A percentile compares a stretch with the other conserved stretches of the same genome.
phyloP scores from a whole-genome alignment of 2,888 invertebrate species.

The Acanthosoma haemorrhoidale region DNA sequence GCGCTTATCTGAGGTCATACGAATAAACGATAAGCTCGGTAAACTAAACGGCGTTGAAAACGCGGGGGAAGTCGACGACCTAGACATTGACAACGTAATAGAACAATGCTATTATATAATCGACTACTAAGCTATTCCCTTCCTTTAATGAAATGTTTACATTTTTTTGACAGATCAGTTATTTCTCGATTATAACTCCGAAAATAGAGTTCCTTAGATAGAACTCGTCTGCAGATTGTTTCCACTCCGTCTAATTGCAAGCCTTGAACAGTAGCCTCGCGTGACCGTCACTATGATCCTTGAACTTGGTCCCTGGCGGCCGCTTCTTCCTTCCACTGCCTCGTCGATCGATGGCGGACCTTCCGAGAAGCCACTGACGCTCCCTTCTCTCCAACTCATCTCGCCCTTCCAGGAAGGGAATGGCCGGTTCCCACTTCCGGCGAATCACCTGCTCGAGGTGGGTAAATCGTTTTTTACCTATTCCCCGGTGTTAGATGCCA shows the following conservation, averaged over 20 bases:
- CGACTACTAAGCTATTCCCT: background rate
- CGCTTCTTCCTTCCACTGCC: too few species aligned
- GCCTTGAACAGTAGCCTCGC: too few species aligned
- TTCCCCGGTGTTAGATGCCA: too few species aligned
- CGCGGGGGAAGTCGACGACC: background rate
- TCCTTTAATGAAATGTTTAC: background rate
- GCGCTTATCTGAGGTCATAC: too few species aligned
- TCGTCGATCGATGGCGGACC: background rate
- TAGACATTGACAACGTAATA: background rate
- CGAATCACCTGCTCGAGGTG: background rate
- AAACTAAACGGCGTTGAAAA: too few species aligned
- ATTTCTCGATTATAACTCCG: too few species aligned
- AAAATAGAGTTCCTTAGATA: too few species aligned
- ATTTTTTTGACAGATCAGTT: too few species aligned
- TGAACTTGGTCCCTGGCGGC: background rate
- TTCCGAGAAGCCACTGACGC: background rate
- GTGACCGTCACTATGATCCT: too few species aligned
- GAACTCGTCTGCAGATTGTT: too few species aligned
- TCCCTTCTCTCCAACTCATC: background rate
- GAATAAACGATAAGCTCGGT: too few species aligned
- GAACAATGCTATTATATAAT: background rate
- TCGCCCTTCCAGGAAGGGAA: background rate
- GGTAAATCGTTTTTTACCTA: background rate
- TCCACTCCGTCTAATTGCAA: too few species aligned
- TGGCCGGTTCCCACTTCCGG: background rate